These are phyloP conservation scores for Actinia tenebrosa DNA, from an alignment of 64 coral and sea anemone genomes.

Conservation along the genomic window DNA sequence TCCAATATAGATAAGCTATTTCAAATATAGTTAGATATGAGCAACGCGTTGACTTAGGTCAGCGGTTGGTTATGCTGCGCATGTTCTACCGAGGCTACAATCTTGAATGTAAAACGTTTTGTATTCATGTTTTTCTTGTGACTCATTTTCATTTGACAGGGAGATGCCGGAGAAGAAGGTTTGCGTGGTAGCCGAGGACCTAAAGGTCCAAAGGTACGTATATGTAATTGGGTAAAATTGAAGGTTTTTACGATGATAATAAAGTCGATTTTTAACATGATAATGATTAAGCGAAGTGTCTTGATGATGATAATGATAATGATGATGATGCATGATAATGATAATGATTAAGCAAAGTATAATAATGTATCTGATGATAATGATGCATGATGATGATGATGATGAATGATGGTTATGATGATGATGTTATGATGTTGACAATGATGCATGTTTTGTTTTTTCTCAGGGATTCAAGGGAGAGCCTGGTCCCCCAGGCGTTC, in stretches of 20 bases:
- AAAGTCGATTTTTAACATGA: not conserved
- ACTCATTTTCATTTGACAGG: not conserved
- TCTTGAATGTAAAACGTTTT: too few species aligned
- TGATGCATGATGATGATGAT: too few species aligned
- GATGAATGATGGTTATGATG: not conserved
- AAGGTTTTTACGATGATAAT: not conserved
- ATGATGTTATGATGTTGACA: too few species aligned
- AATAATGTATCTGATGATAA: not conserved
- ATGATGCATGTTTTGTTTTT: not conserved
- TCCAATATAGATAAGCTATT: too few species aligned
- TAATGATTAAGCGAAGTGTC: not conserved
- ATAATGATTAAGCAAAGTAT: not conserved
- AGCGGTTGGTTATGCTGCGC: too few species aligned
- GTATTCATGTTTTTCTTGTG: not conserved
- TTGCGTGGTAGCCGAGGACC: slow-evolving; percentile 29
- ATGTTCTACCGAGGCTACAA: too few species aligned
- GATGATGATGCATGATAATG: not conserved
- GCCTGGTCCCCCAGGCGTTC: slow-evolving; percentile 31
- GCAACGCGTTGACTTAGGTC: too few species aligned
- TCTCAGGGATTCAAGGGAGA: slow-evolving; percentile 45
- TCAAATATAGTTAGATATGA: too few species aligned
- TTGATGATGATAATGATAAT: not conserved
- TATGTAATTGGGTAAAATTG: too few species aligned
- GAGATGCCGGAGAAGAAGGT: slow-evolving; percentile 45
- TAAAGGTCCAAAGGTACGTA: slow-evolving; percentile 46